phyloP scores from a whole-genome alignment of 2,888 invertebrate genomes.

The Coenonympha arcania region DNA sequence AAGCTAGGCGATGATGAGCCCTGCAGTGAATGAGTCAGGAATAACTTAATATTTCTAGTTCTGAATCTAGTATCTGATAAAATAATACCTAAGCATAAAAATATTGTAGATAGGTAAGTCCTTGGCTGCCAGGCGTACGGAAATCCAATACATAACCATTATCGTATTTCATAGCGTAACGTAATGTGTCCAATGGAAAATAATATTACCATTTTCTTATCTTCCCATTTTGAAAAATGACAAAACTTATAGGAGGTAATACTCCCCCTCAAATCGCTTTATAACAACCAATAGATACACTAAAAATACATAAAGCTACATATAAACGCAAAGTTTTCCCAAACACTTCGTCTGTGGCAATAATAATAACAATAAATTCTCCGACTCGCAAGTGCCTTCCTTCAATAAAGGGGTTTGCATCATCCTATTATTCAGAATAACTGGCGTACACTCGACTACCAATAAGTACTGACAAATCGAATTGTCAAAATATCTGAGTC shows the following conservation, averaged over 20 bases:
- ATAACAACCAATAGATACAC: constrained; percentile 43
- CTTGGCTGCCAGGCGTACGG: background rate
- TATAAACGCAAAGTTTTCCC: constrained; percentile 43
- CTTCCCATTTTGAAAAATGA: constrained; percentile 35
- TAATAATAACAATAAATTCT: constrained; percentile 68
- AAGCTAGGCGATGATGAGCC: no score
- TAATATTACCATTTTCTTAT: constrained; percentile 8
- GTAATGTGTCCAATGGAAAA: constrained; percentile 6
- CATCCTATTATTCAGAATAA: constrained; percentile 32
- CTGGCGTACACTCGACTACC: constrained; percentile 19
- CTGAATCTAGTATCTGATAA: no score
- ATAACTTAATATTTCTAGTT: no score
- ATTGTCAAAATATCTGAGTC: constrained; percentile 10
- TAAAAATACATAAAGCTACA: constrained; percentile 55
- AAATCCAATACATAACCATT: background rate
- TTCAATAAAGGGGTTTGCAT: constrained; percentile 32
- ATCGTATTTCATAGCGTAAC: background rate
- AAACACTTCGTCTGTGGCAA: constrained; percentile 54
- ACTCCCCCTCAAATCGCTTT: constrained; percentile 53
- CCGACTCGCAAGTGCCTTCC: constrained; percentile 31
- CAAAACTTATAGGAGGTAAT: constrained; percentile 35
- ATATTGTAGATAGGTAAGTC: no score
- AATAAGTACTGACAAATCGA: constrained; percentile 10
- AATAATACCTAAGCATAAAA: no score
- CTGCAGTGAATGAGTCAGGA: no score